Evolutionary conservation across 2,113 vertebrate species (phyloP).

Genomic region (Ochotona princeps): DNA sequence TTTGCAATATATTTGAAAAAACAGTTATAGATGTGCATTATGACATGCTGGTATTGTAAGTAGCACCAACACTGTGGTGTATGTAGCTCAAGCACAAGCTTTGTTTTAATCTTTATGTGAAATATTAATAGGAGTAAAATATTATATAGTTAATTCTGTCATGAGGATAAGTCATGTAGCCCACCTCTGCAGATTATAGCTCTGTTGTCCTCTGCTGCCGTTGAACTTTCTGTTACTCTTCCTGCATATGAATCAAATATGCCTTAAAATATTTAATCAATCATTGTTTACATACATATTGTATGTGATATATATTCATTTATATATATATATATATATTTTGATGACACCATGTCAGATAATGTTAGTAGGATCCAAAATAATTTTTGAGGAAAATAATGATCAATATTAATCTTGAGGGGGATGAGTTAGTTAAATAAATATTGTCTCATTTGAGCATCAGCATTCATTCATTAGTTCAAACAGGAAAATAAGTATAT

Average conservation of each 20-base stretch:
- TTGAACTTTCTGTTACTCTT: not conserved
- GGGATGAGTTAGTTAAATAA: not conserved
- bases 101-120: not conserved
- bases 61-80: not conserved
- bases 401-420: not conserved
- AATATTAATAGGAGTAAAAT: not conserved
- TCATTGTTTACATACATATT: not conserved
- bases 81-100: not conserved
- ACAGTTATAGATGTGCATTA: not conserved
- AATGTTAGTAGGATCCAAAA: not conserved
- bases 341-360: not conserved
- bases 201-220: not conserved
- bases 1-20: not conserved
- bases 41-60: not conserved
- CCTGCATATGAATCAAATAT: not conserved
- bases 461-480: too few species aligned
- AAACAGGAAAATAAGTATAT: too few species aligned
- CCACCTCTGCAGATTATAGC: too few species aligned
- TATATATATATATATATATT: not conserved
- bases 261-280: too few species aligned
- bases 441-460: not conserved
- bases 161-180: not conserved
- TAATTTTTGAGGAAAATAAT: not conserved
- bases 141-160: not conserved
- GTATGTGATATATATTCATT: too few species aligned